These are phyloP conservation scores for Omphaloscelis lunosa DNA, from an alignment of 2,888 invertebrate species.

Conservation along the genomic window DNA sequence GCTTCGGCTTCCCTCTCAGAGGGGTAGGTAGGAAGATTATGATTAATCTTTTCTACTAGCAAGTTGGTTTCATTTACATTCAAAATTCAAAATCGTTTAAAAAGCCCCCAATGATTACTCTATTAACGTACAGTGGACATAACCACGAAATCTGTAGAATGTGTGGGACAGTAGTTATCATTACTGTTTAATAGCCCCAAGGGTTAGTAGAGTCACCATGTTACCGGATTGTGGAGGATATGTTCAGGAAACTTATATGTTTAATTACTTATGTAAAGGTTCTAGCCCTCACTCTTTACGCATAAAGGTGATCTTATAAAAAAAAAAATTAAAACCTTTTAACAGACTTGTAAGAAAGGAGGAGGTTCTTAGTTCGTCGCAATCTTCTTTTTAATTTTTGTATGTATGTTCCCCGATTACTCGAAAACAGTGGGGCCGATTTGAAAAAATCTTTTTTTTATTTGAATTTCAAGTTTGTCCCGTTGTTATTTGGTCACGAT, in stretches of 20 bases:
- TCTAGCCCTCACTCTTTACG: too few species aligned
- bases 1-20: background rate
- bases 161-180: constrained; percentile 61
- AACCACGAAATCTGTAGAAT: constrained; percentile 57
- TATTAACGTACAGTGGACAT: constrained; percentile 19
- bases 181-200: constrained; percentile 59
- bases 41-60: background rate
- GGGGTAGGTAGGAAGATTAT: background rate
- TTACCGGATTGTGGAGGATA: background rate
- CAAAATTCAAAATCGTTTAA: constrained; percentile 1
- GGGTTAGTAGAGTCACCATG: constrained; percentile 32
- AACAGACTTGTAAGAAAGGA: too few species aligned
- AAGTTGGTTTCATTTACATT: background rate
- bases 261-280: background rate
- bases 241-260: background rate
- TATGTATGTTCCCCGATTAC: too few species aligned
- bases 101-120: constrained; percentile 8
- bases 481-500: too few species aligned
- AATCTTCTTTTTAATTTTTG: too few species aligned
- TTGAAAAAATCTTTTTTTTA: too few species aligned
- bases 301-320: too few species aligned
- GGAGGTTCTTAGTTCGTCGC: too few species aligned
- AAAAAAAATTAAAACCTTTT: too few species aligned
- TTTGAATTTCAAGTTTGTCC: too few species aligned
- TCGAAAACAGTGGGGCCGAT: too few species aligned